Conservation (phyloP, 2,888 invertebrate genomes). For the Phengaris alcon region DNA sequence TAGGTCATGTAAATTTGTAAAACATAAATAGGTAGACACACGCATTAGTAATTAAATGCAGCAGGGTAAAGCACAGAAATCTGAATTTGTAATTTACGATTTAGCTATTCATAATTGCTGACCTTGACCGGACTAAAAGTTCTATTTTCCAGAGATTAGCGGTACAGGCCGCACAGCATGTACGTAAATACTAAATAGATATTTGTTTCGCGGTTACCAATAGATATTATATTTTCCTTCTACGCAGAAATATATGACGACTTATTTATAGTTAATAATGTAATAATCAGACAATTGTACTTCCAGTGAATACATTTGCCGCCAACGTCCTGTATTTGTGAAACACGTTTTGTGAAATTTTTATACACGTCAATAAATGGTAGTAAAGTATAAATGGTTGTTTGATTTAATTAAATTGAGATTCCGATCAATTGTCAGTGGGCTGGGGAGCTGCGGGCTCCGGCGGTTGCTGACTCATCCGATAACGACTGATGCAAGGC, state of each 20-base stretch:
- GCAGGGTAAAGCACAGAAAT: not conserved
- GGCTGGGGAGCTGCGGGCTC: slow-evolving; percentile 45
- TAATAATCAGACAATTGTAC: not conserved
- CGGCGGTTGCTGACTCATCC: slow-evolving; percentile 53
- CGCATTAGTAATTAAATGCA: slow-evolving; percentile 1
- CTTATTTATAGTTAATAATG: not conserved
- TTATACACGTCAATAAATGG: slow-evolving; percentile 73
- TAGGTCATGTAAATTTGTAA: not conserved
- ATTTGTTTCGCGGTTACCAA: too few relatives aligned
- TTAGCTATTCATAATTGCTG: too few relatives aligned
- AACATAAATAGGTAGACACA: not conserved
- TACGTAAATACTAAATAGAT: too few relatives aligned
- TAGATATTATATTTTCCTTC: not conserved
- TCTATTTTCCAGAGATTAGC: too few relatives aligned
- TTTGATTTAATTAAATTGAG: slow-evolving; percentile 75
- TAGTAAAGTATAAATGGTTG: slow-evolving; percentile 67
- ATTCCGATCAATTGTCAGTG: slow-evolving; percentile 66
- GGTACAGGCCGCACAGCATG: too few relatives aligned
- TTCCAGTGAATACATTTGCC: slow-evolving; percentile 40
- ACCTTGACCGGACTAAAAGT: too few relatives aligned
- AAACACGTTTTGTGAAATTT: slow-evolving; percentile 67
- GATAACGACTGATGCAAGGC: slow-evolving; percentile 18
- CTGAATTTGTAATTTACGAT: not conserved
- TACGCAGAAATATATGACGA: not conserved
- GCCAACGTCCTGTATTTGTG: slow-evolving; percentile 47